Conservation (phyloP, 2,113 vertebrate species). For the Felis catus region F.catus_Fca126_mat1.0 CM031416.1:61443001-61443500, state of each 20-base stretch:
- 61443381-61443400: too few relatives aligned
- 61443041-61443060: not conserved
- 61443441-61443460: too few relatives aligned
- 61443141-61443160: not conserved
- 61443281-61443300: not conserved
- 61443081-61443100: not conserved
- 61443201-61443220: not conserved
- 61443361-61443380: too few relatives aligned
- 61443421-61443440: too few relatives aligned
- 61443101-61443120: too few relatives aligned
- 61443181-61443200: not conserved
- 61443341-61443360: too few relatives aligned
- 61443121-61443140: not conserved
- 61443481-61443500: too few relatives aligned
- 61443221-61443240: not conserved
- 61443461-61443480: too few relatives aligned
- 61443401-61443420: too few relatives aligned
- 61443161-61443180: not conserved
- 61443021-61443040: not conserved
- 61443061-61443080: not conserved
- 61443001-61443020: not conserved
- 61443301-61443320: not conserved
- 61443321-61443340: not conserved
- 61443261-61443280: not conserved
- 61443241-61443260: not conserved